phyloP scores from a whole-genome alignment of 1,140 invertebrate species.

The Venturia canescens region DNA sequence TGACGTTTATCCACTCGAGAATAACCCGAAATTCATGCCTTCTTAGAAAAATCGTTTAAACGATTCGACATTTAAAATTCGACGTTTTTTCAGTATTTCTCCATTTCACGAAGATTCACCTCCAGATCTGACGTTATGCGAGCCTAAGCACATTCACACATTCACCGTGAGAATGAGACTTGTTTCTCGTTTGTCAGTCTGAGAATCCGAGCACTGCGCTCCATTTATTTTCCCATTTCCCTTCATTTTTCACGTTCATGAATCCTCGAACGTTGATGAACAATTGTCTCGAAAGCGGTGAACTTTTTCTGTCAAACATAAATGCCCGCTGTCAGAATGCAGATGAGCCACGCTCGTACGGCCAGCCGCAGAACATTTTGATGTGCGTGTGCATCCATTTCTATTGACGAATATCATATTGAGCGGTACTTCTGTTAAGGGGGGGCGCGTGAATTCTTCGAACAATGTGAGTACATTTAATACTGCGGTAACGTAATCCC shows the following conservation, averaged over 20 bases:
- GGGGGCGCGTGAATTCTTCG: not conserved
- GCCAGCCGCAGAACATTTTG: not conserved
- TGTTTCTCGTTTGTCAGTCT: too few relatives aligned
- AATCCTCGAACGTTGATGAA: not conserved
- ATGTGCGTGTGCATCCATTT: not conserved
- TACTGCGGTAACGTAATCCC: constrained; percentile 28
- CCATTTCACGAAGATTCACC: too few relatives aligned
- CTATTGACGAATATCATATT: not conserved
- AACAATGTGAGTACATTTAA: not conserved
- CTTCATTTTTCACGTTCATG: not conserved
- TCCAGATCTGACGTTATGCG: too few relatives aligned
- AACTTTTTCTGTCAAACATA: not conserved
- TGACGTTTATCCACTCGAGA: too few relatives aligned
- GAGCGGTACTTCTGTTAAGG: not conserved
- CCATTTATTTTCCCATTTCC: not conserved
- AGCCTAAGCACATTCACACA: too few relatives aligned
- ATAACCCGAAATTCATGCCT: too few relatives aligned
- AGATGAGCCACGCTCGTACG: not conserved
- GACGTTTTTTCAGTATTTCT: too few relatives aligned
- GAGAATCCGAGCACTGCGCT: not conserved
- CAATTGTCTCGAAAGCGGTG: not conserved
- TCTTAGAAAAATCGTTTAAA: too few relatives aligned
- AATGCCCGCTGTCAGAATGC: not conserved
- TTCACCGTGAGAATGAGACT: too few relatives aligned
- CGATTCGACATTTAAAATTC: too few relatives aligned